A percentile compares a stretch with the other conserved stretches of the same genome.
Conservation (phyloP, 37 sponge, comb jelly and placozoan genomes). For the Mnemiopsis leidyi region DNA sequence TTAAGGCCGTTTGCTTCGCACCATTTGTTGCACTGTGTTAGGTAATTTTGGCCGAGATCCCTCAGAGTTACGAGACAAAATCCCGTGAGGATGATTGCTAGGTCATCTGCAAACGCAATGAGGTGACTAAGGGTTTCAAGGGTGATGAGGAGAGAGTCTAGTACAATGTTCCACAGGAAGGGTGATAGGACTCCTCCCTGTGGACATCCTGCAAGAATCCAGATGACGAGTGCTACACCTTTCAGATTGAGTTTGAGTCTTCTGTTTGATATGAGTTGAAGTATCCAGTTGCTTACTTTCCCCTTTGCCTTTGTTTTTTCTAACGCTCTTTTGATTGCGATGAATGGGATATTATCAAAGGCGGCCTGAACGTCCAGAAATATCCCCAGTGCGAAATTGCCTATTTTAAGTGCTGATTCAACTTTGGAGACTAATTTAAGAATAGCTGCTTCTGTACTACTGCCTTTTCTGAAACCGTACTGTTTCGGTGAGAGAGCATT, state of each 20-base stretch:
- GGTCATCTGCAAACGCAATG: conserved; percentile 21
- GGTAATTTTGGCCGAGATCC: not conserved
- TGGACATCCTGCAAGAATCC: conserved; percentile 16
- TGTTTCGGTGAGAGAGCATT: not conserved
- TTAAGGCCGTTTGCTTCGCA: not conserved
- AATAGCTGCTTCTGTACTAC: not conserved
- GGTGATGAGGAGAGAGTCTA: conserved; percentile 4
- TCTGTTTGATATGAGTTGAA: not conserved
- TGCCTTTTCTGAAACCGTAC: conserved; percentile 16
- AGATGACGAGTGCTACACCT: not conserved
- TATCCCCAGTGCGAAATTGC: not conserved
- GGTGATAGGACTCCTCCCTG: conserved; percentile 41
- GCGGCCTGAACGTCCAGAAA: conserved; percentile 19
- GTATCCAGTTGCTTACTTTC: conserved; percentile 13
- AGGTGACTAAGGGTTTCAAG: not conserved
- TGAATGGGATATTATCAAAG: conserved; percentile 27
- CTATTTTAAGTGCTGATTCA: not conserved
- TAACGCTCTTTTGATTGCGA: not conserved
- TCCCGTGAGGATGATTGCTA: not conserved
- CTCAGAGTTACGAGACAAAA: not conserved
- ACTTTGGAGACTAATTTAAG: not conserved
- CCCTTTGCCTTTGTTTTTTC: not conserved
- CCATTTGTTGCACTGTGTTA: conserved; percentile 12
- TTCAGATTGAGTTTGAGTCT: conserved; percentile 16
- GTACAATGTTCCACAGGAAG: conserved; percentile 32